Base-by-base conservation (phyloP, 2,888 invertebrate genomes). In the Limnephilus auricula region DNA sequence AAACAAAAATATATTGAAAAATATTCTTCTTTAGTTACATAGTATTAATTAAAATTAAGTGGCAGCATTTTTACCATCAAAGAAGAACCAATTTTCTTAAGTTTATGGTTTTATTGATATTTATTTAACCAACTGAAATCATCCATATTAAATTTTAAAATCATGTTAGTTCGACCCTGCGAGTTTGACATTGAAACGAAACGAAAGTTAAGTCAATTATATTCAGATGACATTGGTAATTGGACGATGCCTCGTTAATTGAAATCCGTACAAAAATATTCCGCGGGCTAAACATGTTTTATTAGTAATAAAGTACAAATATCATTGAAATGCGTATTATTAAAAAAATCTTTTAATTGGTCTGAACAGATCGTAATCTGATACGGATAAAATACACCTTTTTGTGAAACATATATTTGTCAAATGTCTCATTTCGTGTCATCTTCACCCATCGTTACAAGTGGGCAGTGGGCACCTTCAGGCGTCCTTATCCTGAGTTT, bases 221-320 rank as follows among this genome's bases (percentile, higher is more conserved):
- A 85, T 85, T n/a, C 85, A 85, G 85, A 45, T 85, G 85, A 85
- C 85, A 85, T 85, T 85, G 37, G 30, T 40, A 85, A 85, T 85
- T 37, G 32, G 65, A 65, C 65, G 65, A 65, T 65, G 65, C 65
- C 25, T 65, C 65, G 65, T 65, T 25, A 65, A 65, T 65, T 65
- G 65, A 65, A 65, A 65, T 65, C 65, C 65, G 65, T 65, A 25
- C 18, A 9, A 65, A 65, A 25, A 65, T n/a, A 65, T 65, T 65
- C 65, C 65, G n/a, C 65, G 65, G 1, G n/a, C 25, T 65, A 9
- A 65, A 6, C 15, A 45, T 50, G 18, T 50, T 18, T 50, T 65
- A 18, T 65, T 65, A 65, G 25, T 65, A n/a, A 6, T 65, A 9
- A 25, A 5, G 65, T 25, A n/a, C n/a, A 25, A 65, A 65, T 65